Evolutionary conservation across 2,113 vertebrate species (phyloP).

Genomic region (Trichechus manatus): DNA sequence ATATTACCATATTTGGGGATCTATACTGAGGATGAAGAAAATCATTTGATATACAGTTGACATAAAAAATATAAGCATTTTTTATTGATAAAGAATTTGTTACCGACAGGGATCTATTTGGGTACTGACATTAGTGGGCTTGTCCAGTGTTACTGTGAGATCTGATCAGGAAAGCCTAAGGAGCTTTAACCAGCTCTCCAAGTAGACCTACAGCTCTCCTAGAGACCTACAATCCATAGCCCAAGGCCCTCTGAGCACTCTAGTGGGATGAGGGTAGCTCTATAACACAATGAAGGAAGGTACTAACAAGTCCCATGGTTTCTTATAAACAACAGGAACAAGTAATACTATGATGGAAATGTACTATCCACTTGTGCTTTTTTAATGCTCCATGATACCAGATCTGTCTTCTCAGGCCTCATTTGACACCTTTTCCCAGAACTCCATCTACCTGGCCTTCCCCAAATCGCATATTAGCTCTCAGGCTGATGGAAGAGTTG

Average conservation of each 20-base stretch:
- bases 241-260: not conserved
- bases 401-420: not conserved
- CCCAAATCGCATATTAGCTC: not conserved
- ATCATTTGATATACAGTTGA: not conserved
- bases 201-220: fast-evolving
- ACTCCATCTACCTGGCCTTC: not conserved
- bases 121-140: not conserved
- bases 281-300: not conserved
- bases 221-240: not conserved
- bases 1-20: not conserved
- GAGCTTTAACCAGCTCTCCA: not conserved
- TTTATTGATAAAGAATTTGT: not conserved
- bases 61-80: not conserved
- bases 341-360: not conserved
- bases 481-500: not conserved
- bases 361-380: not conserved
- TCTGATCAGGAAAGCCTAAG: not conserved
- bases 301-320: not conserved
- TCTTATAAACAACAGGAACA: not conserved
- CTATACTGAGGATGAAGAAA: slow-evolving; percentile 6
- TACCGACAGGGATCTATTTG: not conserved
- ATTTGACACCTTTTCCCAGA: slow-evolving; percentile 35
- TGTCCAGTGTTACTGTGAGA: not conserved
- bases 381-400: slow-evolving; percentile 1
- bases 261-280: not conserved